phyloP scores from a whole-genome alignment of 2,113 vertebrate species.

The Limanda limanda region DNA sequence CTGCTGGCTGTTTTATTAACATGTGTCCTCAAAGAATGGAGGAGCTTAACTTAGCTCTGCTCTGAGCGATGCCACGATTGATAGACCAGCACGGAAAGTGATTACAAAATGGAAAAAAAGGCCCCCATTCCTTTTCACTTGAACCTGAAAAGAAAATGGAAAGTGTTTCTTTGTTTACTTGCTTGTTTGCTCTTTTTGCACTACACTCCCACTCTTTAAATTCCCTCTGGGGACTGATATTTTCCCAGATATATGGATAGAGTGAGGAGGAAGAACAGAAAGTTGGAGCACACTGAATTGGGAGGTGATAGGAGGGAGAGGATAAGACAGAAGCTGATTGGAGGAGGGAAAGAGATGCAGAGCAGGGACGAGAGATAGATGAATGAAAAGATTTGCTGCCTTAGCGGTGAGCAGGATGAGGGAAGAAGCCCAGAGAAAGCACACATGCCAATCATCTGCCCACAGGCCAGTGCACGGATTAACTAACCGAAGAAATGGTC shows the following conservation, averaged over 20 bases:
- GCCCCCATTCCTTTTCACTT: slow-evolving; percentile 34
- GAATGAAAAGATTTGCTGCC: slow-evolving; percentile 47
- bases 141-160: slow-evolving; percentile 50
- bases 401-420: slow-evolving; percentile 36
- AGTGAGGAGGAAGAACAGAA: slow-evolving; percentile 26
- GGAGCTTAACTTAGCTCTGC: slow-evolving; percentile 72
- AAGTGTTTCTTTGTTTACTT: background rate
- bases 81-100: slow-evolving; percentile 73
- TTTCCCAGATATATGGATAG: slow-evolving; percentile 43
- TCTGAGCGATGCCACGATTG: slow-evolving; percentile 70
- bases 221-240: slow-evolving; percentile 39
- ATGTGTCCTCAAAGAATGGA: slow-evolving; percentile 82
- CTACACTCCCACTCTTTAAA: slow-evolving; percentile 40
- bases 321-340: slow-evolving; percentile 28
- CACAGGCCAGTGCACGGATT: slow-evolving; percentile 74
- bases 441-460: slow-evolving; percentile 77
- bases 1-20: slow-evolving; percentile 84
- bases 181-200: background rate
- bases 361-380: slow-evolving; percentile 34
- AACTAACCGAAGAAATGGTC: slow-evolving; percentile 75
- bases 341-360: slow-evolving; percentile 33
- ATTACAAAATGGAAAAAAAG: slow-evolving; percentile 65
- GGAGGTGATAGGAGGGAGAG: slow-evolving; percentile 24
- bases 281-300: slow-evolving; percentile 23
- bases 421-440: slow-evolving; percentile 50